phyloP scores from a whole-genome alignment of 2,113 vertebrate species.

The Lasiurus borealis region DNA sequence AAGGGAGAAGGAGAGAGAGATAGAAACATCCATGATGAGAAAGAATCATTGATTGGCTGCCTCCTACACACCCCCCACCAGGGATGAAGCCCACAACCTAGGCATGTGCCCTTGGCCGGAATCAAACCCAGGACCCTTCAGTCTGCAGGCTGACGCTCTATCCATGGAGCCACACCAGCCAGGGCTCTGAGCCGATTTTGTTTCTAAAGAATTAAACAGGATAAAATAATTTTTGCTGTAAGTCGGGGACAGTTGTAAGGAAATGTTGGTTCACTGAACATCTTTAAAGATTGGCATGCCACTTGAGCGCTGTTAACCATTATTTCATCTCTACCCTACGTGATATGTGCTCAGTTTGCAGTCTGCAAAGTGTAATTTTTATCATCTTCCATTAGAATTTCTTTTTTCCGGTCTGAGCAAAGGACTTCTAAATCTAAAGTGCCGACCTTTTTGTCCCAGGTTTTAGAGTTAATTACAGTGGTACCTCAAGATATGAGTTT shows the following conservation, averaged over 20 bases:
- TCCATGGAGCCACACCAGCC: too few relatives aligned
- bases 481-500: too few relatives aligned
- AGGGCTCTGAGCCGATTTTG: neutral
- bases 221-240: conserved; percentile 17
- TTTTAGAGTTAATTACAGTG: conserved; percentile 51
- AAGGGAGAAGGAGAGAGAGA: too few relatives aligned
- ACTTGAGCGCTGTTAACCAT: neutral
- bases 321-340: neutral
- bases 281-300: neutral
- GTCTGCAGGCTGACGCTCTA: too few relatives aligned
- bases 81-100: too few relatives aligned
- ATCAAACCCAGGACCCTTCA: too few relatives aligned
- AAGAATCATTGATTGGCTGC: too few relatives aligned
- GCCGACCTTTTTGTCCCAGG: rapidly evolving
- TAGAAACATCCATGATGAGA: too few relatives aligned
- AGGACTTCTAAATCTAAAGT: conserved; percentile 34
- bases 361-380: neutral
- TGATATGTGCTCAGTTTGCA: neutral
- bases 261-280: conserved; percentile 52
- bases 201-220: conserved; percentile 12
- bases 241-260: conserved; percentile 65
- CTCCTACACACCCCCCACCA: too few relatives aligned
- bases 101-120: too few relatives aligned
- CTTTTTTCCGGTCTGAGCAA: neutral
- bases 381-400: neutral